phyloP scores from a whole-genome alignment of 2,888 invertebrate species.

The Andrena fulva region DNA sequence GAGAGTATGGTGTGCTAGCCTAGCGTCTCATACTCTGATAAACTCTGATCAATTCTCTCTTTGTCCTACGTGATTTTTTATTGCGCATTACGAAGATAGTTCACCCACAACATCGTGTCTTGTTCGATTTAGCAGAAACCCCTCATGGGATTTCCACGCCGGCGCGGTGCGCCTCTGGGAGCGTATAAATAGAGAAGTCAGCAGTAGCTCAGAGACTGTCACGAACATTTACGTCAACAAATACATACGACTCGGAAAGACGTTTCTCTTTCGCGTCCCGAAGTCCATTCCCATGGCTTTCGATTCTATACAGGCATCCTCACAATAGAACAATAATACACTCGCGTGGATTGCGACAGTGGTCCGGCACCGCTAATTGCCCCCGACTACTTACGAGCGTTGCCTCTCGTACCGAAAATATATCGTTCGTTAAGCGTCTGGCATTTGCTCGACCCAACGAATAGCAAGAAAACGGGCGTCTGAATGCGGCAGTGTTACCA shows the following conservation, averaged over 20 bases:
- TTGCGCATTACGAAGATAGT: too few species aligned
- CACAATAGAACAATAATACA: constrained; percentile 43
- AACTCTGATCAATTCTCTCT: too few species aligned
- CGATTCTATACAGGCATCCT: constrained; percentile 17
- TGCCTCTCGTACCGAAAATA: constrained; percentile 40
- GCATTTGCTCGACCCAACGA: constrained; percentile 16
- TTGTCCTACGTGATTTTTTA: background rate
- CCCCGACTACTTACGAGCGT: constrained; percentile 22
- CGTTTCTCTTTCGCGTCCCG: constrained; percentile 31
- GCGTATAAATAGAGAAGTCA: constrained; percentile 13
- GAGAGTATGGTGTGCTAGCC: background rate
- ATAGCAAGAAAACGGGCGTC: background rate
- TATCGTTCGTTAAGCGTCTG: constrained; percentile 54
- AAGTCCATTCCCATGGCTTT: constrained; percentile 19
- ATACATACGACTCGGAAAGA: background rate
- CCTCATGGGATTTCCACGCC: background rate
- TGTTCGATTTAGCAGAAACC: background rate
- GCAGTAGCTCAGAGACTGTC: constrained; percentile 8
- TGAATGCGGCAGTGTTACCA: constrained; percentile 25
- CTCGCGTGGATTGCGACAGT: constrained; percentile 36
- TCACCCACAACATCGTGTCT: background rate
- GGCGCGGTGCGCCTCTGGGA: background rate
- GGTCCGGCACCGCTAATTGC: constrained; percentile 33
- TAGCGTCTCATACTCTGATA: too few species aligned
- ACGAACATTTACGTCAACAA: constrained; percentile 1